phyloP scores from a whole-genome alignment of 2,113 vertebrate species.

The Proteles cristata region DNA sequence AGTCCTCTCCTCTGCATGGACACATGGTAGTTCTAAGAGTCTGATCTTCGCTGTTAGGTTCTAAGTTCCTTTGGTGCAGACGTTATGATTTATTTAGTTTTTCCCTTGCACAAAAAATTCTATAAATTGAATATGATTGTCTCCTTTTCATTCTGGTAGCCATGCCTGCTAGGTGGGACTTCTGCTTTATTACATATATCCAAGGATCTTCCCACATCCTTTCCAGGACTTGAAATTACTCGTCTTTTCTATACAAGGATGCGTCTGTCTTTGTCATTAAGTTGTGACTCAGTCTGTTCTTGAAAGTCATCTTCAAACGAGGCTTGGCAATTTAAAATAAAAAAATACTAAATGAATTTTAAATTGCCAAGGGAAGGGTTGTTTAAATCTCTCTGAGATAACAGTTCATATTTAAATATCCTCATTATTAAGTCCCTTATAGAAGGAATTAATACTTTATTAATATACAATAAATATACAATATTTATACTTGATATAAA shows the following conservation, averaged over 20 bases:
- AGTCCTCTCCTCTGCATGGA: not conserved
- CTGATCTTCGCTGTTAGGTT: not conserved
- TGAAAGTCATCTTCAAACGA: not conserved
- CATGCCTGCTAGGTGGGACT: not conserved
- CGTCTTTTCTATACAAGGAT: not conserved
- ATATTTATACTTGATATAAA: too few species aligned
- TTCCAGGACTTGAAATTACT: not conserved
- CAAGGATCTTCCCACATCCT: not conserved
- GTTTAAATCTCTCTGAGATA: constrained; percentile 52
- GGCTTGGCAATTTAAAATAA: not conserved
- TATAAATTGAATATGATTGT: not conserved
- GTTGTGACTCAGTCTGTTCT: not conserved
- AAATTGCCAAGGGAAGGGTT: not conserved
- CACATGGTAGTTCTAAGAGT: not conserved
- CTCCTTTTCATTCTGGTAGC: not conserved
- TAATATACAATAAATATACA: too few species aligned
- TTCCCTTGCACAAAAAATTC: not conserved
- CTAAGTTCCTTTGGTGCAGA: not conserved
- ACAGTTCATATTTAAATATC: constrained; percentile 63
- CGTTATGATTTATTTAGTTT: not conserved
- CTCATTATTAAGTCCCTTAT: constrained; percentile 62
- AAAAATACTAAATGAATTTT: not conserved
- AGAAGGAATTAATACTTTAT: not conserved
- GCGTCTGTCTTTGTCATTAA: not conserved
- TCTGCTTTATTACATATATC: not conserved